Conservation (phyloP, 2,888 invertebrate species). For the Nematopogon swammerdamellus region DNA sequence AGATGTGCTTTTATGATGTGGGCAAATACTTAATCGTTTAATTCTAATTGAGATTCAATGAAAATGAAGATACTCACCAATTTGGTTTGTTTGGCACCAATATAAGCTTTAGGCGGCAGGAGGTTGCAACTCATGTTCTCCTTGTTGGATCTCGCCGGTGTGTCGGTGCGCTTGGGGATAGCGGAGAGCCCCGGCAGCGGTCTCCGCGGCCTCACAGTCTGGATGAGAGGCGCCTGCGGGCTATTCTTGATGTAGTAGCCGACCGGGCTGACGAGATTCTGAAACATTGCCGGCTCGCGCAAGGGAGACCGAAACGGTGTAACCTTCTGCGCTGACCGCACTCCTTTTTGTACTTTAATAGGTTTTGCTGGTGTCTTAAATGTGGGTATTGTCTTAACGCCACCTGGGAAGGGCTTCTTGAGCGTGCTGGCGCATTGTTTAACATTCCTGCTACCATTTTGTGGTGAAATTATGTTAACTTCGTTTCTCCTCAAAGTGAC, state of each 20-base stretch:
- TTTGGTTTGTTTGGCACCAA: constrained; percentile 32
- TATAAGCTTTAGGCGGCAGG: constrained; percentile 30
- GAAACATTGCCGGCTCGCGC: constrained; percentile 14
- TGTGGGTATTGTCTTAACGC: constrained; percentile 8
- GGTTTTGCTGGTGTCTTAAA: constrained; percentile 28
- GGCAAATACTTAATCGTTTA: too few species aligned
- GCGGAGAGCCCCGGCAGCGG: constrained; percentile 23
- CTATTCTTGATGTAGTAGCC: constrained; percentile 35
- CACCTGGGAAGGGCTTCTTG: not conserved
- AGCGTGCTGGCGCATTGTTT: not conserved
- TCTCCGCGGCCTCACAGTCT: constrained; percentile 30
- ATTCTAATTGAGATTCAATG: too few species aligned
- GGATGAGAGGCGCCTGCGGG: constrained; percentile 27
- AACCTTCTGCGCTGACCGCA: constrained; percentile 18
- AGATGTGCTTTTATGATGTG: too few species aligned
- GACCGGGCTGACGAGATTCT: constrained; percentile 35
- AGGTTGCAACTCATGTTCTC: constrained; percentile 23
- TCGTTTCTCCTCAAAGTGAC: constrained; percentile 6
- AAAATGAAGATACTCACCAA: constrained; percentile 30
- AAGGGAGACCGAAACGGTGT: constrained; percentile 20
- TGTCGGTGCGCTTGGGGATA: constrained; percentile 26
- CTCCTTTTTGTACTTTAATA: constrained; percentile 18
- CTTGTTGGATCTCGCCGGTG: constrained; percentile 17
- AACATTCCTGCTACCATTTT: not conserved
- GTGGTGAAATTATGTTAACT: not conserved